phyloP scores from a whole-genome alignment of 2,113 vertebrate genomes.

The Otolemur garnettii region DNA sequence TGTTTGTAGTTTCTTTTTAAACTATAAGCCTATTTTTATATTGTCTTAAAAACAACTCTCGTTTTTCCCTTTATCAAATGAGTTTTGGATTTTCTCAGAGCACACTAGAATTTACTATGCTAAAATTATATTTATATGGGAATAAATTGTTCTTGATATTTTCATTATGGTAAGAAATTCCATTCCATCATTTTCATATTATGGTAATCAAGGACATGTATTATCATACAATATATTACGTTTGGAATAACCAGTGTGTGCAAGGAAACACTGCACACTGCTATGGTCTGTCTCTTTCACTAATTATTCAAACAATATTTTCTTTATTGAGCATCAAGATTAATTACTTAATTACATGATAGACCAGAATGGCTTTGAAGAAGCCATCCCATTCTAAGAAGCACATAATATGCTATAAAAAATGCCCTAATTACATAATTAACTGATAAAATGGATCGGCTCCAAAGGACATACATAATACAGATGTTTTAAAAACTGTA shows the following conservation, averaged over 20 bases:
- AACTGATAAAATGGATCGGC: slow-evolving; percentile 70
- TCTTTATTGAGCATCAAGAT: slow-evolving; percentile 69
- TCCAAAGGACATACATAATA: slow-evolving; percentile 58
- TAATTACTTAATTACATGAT: slow-evolving; percentile 80
- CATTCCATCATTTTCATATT: slow-evolving; percentile 60
- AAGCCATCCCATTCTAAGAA: slow-evolving; percentile 65
- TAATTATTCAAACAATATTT: slow-evolving; percentile 76
- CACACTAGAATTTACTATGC: not conserved
- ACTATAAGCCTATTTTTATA: not conserved
- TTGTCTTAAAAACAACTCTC: not conserved
- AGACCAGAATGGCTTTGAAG: slow-evolving; percentile 72
- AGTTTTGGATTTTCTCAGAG: slow-evolving; percentile 17
- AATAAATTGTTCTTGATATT: slow-evolving; percentile 56
- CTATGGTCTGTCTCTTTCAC: slow-evolving; percentile 41
- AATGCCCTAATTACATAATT: slow-evolving; percentile 74
- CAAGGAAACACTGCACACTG: slow-evolving; percentile 49
- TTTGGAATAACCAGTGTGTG: slow-evolving; percentile 51
- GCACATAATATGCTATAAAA: slow-evolving; percentile 68
- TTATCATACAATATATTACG: slow-evolving; percentile 50
- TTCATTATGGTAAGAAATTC: slow-evolving; percentile 69
- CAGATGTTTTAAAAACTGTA: slow-evolving; percentile 46
- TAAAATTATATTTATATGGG: slow-evolving; percentile 41
- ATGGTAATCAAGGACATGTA: slow-evolving; percentile 57
- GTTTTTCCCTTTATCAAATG: not conserved
- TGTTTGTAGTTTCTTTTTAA: not conserved